phyloP scores from a whole-genome alignment of 2,888 invertebrate genomes.

The Pycnomerus fuliginosus region DNA sequence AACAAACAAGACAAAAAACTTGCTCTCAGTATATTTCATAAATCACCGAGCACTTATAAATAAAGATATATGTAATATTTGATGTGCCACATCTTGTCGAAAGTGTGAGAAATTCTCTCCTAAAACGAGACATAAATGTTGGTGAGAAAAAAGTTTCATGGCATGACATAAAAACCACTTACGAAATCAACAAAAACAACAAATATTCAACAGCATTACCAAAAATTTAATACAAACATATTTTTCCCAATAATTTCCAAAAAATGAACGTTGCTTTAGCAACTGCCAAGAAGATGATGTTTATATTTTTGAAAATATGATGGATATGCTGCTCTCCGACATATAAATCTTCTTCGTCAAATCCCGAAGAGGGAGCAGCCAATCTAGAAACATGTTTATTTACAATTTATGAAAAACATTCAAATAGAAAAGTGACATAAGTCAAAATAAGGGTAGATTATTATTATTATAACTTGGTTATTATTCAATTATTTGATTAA shows the following conservation, averaged over 20 bases:
- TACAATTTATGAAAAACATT: no score
- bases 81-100: conserved; percentile 6
- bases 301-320: background rate
- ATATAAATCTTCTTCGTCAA: no score
- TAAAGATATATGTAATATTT: conserved; percentile 5
- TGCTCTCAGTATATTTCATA: background rate
- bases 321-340: no score
- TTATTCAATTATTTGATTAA: no score
- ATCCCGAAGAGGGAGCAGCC: no score
- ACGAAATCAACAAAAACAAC: background rate
- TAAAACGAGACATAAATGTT: background rate
- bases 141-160: background rate
- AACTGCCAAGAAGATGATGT: background rate
- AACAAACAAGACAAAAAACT: background rate
- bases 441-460: no score
- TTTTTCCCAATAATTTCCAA: conserved; percentile 4
- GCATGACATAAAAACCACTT: background rate
- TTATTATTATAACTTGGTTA: no score
- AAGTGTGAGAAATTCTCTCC: background rate
- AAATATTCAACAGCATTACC: background rate
- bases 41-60: background rate
- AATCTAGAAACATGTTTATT: no score
- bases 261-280: conserved; percentile 12
- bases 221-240: conserved; percentile 3
- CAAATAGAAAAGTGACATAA: no score